Evolutionary conservation across 2,888 invertebrate genomes (phyloP).

Genomic region (Cheilosia soror): DNA sequence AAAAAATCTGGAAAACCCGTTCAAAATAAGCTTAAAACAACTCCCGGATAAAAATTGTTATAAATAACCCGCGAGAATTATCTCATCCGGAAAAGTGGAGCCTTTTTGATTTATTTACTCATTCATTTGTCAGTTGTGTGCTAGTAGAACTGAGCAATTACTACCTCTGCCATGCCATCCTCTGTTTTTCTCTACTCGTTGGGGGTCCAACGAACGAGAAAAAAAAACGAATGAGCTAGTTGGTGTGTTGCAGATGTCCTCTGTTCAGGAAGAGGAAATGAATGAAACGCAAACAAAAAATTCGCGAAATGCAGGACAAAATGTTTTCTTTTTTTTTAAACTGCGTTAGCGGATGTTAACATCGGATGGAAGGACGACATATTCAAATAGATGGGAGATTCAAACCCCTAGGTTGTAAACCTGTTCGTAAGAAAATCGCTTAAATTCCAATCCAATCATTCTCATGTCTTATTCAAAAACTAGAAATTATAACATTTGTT

Average conservation of each 20-base stretch:
- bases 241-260: slow-evolving; percentile 32
- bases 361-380: not conserved
- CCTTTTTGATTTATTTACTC: slow-evolving; percentile 79
- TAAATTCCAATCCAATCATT: not conserved
- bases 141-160: slow-evolving; percentile 54
- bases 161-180: slow-evolving; percentile 9
- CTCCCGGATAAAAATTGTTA: slow-evolving; percentile 70
- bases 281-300: slow-evolving; percentile 18
- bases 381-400: not conserved
- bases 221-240: slow-evolving; percentile 35
- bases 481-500: slow-evolving; percentile 14
- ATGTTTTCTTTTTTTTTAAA: slow-evolving; percentile 25
- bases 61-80: slow-evolving; percentile 78
- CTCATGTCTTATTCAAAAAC: not conserved
- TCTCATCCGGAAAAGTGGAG: slow-evolving; percentile 78
- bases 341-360: slow-evolving; percentile 55
- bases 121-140: slow-evolving; percentile 77
- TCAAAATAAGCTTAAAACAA: slow-evolving; percentile 37
- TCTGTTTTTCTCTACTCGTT: not conserved
- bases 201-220: no score
- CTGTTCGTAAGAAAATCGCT: not conserved
- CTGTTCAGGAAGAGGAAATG: slow-evolving; percentile 57
- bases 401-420: slow-evolving; percentile 10
- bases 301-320: slow-evolving; percentile 23
- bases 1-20: slow-evolving; percentile 24